A percentile compares a stretch with the other conserved stretches of the same genome.
Conservation (phyloP, 2,113 vertebrate genomes). For the Engraulis encrasicolus region DNA sequence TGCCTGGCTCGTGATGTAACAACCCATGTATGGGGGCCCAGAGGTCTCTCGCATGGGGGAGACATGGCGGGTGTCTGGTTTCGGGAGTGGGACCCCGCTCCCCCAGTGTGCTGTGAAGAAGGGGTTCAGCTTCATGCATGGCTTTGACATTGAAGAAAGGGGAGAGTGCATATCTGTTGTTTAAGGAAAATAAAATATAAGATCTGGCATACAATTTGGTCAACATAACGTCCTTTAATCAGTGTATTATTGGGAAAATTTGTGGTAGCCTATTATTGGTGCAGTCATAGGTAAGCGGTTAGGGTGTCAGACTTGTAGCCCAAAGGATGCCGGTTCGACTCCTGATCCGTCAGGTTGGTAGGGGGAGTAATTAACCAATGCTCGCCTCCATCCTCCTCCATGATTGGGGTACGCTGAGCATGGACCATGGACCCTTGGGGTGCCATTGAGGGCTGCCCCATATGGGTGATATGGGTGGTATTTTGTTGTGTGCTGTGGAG, state of each 20-base stretch:
- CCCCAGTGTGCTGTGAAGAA: neutral
- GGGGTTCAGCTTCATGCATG: neutral
- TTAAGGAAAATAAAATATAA: neutral
- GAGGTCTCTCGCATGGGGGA: slow-evolving; percentile 39
- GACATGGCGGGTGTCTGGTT: slow-evolving; percentile 2
- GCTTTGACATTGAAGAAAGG: neutral
- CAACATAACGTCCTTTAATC: neutral
- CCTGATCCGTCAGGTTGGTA: no score
- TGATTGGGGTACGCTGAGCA: no score
- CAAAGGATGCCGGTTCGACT: no score
- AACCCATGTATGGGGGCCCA: slow-evolving; percentile 65
- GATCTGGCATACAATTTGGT: neutral
- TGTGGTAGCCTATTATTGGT: neutral
- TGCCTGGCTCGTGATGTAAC: slow-evolving; percentile 75
- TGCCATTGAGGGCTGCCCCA: no score
- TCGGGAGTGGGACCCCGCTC: slow-evolving; percentile 6
- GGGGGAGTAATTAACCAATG: no score
- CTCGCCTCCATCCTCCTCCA: no score
- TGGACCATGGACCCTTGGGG: no score
- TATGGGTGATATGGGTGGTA: no score
- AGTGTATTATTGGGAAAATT: neutral
- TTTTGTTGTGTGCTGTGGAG: no score
- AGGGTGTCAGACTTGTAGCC: no score
- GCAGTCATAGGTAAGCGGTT: no score
- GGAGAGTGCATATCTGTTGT: neutral